Percentiles rank a stretch among this genome's conserved stretches.
phyloP scores from a whole-genome alignment of 2,888 invertebrate species.

The Patella depressa region DNA sequence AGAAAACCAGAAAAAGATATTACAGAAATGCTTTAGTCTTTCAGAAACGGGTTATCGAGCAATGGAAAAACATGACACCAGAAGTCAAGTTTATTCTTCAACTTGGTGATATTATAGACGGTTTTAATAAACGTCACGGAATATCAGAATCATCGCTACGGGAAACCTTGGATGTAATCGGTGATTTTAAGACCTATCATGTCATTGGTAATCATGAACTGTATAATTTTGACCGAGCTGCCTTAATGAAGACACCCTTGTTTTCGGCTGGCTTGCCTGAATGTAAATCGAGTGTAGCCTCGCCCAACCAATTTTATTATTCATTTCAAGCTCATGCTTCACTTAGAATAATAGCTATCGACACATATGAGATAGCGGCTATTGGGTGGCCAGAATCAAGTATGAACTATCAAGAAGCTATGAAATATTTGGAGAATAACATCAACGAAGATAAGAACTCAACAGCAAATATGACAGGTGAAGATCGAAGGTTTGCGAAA shows the following conservation, averaged over 20 bases:
- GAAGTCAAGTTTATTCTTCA: conserved; percentile 66
- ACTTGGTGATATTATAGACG: conserved; percentile 72
- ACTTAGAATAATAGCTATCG: conserved; percentile 64
- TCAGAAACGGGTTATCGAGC: conserved; percentile 59
- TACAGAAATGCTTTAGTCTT: conserved; percentile 66
- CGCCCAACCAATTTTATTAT: conserved; percentile 56
- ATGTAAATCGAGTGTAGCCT: conserved; percentile 25
- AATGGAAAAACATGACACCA: conserved; percentile 52
- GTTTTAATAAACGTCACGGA: conserved; percentile 53
- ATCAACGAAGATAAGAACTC: conserved; percentile 63
- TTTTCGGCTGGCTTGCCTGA: conserved; percentile 38
- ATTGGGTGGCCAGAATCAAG: conserved; percentile 55
- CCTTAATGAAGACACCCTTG: conserved; percentile 49
- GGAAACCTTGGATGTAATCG: conserved; percentile 56
- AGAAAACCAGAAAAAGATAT: conserved; percentile 61
- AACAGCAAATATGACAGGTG: conserved; percentile 54
- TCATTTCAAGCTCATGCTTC: conserved; percentile 54
- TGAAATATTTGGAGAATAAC: conserved; percentile 54
- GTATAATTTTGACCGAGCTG: conserved; percentile 67
- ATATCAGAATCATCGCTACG: conserved; percentile 52
- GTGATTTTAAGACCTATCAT: conserved; percentile 56
- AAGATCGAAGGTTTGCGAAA: conserved; percentile 59
- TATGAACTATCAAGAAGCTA: conserved; percentile 53
- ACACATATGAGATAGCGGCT: conserved; percentile 69
- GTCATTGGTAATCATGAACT: conserved; percentile 71